phyloP scores from a whole-genome alignment of 2,888 invertebrate species.

The Proisotoma minuta region DNA sequence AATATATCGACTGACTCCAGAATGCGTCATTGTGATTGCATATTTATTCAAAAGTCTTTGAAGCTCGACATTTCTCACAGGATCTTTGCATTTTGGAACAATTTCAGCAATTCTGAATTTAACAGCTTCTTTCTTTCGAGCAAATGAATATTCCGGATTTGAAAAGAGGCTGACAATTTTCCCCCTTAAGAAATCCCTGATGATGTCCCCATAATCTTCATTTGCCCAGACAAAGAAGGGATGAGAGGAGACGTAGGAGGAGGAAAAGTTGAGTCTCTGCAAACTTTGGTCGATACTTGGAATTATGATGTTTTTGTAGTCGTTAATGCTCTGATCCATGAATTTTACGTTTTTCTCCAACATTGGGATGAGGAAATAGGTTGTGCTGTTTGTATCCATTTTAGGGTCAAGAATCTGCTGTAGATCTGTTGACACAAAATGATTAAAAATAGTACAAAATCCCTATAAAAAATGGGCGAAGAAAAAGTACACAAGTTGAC shows the following conservation, averaged over 20 bases:
- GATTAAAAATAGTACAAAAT: too few species aligned
- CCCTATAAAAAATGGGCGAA: too few species aligned
- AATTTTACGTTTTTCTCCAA: not conserved
- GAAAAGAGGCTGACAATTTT: not conserved
- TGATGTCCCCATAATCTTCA: not conserved
- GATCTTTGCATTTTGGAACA: conserved; percentile 6
- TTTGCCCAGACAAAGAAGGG: conserved; percentile 26
- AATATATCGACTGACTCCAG: conserved; percentile 14
- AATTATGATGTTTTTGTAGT: not conserved
- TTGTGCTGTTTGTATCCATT: too few species aligned
- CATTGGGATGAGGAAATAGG: too few species aligned
- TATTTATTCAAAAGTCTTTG: not conserved
- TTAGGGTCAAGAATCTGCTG: too few species aligned
- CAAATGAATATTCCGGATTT: not conserved
- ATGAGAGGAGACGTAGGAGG: not conserved
- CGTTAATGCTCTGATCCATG: not conserved
- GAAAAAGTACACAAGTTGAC: too few species aligned
- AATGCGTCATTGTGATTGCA: conserved; percentile 19
- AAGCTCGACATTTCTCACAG: not conserved
- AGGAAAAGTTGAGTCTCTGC: not conserved
- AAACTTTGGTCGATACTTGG: not conserved
- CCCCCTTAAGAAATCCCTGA: conserved; percentile 10
- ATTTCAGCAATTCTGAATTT: conserved; percentile 21
- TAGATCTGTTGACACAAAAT: too few species aligned
- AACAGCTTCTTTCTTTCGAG: conserved; percentile 3